Evolutionary conservation across 2,113 vertebrate genomes (phyloP).

Genomic region (Hoplias malabaricus): DNA sequence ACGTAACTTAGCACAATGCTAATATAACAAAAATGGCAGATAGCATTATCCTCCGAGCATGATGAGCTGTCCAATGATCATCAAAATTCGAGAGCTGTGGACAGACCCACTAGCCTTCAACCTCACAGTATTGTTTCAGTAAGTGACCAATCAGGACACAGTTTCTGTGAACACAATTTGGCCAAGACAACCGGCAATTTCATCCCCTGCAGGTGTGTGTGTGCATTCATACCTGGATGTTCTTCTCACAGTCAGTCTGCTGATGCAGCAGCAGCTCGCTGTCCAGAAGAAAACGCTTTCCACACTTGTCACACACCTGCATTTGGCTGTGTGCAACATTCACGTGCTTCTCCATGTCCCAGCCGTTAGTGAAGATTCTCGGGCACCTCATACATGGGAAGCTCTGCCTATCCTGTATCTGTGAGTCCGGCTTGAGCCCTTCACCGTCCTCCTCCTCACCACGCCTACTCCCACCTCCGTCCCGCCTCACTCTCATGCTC

Average conservation of each 20-base stretch:
- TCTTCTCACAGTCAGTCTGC: constrained; percentile 86
- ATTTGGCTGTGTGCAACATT: constrained; percentile 84
- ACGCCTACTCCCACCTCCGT: constrained; percentile 56
- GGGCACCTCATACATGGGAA: constrained; percentile 83
- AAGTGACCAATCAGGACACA: no score
- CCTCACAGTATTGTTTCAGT: no score
- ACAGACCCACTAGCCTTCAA: no score
- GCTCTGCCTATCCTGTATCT: constrained; percentile 81
- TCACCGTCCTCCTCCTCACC: constrained; percentile 59
- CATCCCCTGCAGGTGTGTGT: not conserved
- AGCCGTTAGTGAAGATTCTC: constrained; percentile 84
- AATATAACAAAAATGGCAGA: no score
- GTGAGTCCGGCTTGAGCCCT: constrained; percentile 74
- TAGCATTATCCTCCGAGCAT: no score
- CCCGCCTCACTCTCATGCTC: constrained; percentile 50
- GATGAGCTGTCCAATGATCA: no score
- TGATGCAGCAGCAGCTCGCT: constrained; percentile 84
- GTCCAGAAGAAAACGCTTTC: constrained; percentile 83
- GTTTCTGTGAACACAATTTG: no score
- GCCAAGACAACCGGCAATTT: no score
- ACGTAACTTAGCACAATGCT: no score
- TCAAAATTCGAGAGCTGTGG: no score
- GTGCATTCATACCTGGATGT: constrained; percentile 76
- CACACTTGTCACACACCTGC: constrained; percentile 85
- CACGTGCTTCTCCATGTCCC: constrained; percentile 89